phyloP scores from a whole-genome alignment of 2,888 invertebrate genomes.

The Hirtodrosophila histrioides region DNA sequence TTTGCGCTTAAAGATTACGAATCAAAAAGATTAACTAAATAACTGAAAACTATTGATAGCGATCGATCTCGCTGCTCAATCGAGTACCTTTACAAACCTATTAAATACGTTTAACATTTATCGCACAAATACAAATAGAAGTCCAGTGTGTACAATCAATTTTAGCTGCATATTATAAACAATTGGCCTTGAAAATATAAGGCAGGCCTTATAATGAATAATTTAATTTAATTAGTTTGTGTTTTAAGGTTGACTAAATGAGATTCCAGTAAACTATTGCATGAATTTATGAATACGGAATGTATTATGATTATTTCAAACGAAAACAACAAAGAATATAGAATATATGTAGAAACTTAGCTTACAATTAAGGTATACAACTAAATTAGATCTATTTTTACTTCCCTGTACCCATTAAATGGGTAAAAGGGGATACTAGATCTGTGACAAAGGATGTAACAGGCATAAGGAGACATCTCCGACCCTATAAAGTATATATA shows the following conservation, averaged over 20 bases:
- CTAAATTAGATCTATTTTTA: too few relatives aligned
- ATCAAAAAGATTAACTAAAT: neutral
- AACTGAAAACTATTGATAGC: neutral
- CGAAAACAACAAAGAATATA: slow-evolving; percentile 2
- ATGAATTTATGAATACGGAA: slow-evolving; percentile 14
- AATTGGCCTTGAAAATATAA: slow-evolving; percentile 25
- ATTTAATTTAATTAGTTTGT: neutral
- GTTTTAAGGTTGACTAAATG: too few relatives aligned
- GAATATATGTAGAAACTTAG: too few relatives aligned
- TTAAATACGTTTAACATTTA: slow-evolving; percentile 5
- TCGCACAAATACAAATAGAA: neutral
- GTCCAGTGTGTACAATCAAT: slow-evolving; percentile 11
- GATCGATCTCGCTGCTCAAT: too few relatives aligned
- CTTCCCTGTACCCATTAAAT: too few relatives aligned
- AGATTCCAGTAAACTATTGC: slow-evolving; percentile 22
- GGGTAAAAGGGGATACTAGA: too few relatives aligned
- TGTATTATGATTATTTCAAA: slow-evolving; percentile 19
- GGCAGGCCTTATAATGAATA: neutral
- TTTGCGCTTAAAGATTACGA: neutral
- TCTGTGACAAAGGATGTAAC: too few relatives aligned
- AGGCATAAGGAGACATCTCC: too few relatives aligned
- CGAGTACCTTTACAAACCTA: neutral
- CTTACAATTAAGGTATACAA: too few relatives aligned
- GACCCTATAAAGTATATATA: too few relatives aligned
- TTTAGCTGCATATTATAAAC: slow-evolving; percentile 23